Percentiles rank a stretch among this genome's conserved stretches.
Evolutionary conservation across 2,113 vertebrate species (phyloP).

Genomic region (Deroptyus accipitrinus): DNA sequence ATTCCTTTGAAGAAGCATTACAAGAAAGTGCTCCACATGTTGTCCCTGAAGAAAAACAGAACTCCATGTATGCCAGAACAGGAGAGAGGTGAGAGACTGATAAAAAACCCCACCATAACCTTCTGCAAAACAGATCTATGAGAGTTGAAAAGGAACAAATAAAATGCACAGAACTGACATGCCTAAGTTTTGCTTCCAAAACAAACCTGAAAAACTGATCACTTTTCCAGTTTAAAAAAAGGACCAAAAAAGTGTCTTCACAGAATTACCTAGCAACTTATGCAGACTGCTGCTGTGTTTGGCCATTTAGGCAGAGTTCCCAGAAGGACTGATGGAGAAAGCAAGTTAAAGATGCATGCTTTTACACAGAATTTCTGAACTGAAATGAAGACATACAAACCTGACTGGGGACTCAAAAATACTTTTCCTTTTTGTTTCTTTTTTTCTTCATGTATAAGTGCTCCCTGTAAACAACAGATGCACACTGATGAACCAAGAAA

Average conservation of each 20-base stretch:
- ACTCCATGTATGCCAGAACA: neutral
- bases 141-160: neutral
- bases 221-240: neutral
- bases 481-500: slow-evolving; percentile 19
- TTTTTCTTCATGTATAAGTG: slow-evolving; percentile 81
- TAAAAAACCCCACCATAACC: neutral
- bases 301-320: neutral
- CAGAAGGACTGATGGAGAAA: neutral
- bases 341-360: neutral
- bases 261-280: neutral
- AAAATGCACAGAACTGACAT: neutral
- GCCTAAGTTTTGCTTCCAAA: neutral
- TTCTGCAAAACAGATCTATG: neutral
- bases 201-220: neutral
- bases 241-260: neutral
- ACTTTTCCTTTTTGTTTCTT: slow-evolving; percentile 84
- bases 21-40: neutral
- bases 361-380: neutral
- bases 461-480: slow-evolving; percentile 74
- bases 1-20: neutral
- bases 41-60: neutral
- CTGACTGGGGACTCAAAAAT: slow-evolving; percentile 87
- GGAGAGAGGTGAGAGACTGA: neutral
- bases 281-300: neutral
- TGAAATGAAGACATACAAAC: slow-evolving; percentile 70